Base-by-base conservation (phyloP, 1,140 invertebrate species). In the Agrilus planipennis region DNA sequence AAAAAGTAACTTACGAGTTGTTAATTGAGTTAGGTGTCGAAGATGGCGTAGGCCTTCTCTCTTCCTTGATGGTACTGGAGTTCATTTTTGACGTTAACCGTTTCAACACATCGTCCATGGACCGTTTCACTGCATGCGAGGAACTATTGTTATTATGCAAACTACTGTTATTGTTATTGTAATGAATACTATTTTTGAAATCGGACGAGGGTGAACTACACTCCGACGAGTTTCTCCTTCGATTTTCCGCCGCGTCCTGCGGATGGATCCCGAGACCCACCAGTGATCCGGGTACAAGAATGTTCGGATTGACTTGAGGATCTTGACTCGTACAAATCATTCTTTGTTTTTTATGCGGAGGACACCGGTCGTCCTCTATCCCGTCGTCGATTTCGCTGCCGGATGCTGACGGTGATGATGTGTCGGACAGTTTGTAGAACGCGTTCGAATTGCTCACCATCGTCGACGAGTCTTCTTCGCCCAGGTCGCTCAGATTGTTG, bases 51-150 rank as follows among this genome's bases (percentile, higher is more conserved):
- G 77, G 78, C 10, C 76, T 74, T 46, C 72, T 75, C 46, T 76
- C 73, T 55, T 78, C 75, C 50, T 72, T 75, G 30, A 76, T 70
- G 10, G 73, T 73, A 51, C 73, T 77, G 55, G 69, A 76, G 49
- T 79, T 77, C 69, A 81, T 82, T 62, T 85, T 87, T 41, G 81
- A 83, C 35, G 81, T 84, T 49, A 87, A 67, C 57, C 79, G 71
- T 60, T 85, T 85, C n/a, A 87, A 68, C 4, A 87, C 82, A 67
- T 87, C 81, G 67, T 87, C 82, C 82, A 87, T 85, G n/a, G 81
- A 80, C 52, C 79, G 65, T 58, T 79, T 73, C 42, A 71, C 67
- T 6, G 70, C 49, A 50, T 62, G 56, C 39, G 55, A 53, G 52
- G 53, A 57, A 58, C 61, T 69, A 48, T 68, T 70, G 44, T 68